Evolutionary conservation across 2,888 invertebrate genomes (phyloP).

Genomic region (Megastigmus dorsalis): DNA sequence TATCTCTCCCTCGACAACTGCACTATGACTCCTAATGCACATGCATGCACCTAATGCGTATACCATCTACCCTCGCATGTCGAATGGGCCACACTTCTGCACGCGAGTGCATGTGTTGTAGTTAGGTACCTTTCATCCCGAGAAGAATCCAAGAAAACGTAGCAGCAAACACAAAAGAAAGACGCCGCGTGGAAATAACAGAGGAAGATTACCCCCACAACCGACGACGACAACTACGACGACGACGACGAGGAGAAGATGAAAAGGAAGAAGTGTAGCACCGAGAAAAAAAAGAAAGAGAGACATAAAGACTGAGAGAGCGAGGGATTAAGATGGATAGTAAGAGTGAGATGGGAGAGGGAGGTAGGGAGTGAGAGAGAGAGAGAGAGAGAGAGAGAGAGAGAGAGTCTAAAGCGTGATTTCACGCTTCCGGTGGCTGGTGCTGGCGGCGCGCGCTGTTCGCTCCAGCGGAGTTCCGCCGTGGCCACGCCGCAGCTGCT

Average conservation of each 20-base stretch:
- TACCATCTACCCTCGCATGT: too few relatives aligned
- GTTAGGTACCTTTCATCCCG: too few relatives aligned
- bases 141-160: background rate
- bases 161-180: background rate
- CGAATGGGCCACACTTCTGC: too few relatives aligned
- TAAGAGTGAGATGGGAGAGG: background rate
- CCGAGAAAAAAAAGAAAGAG: slow-evolving; percentile 2
- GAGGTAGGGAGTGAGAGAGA: background rate
- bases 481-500: slow-evolving; percentile 20
- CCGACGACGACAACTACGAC: too few relatives aligned
- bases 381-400: background rate
- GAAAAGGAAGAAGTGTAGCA: background rate
- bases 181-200: slow-evolving; percentile 6
- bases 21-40: too few relatives aligned
- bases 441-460: background rate
- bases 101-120: too few relatives aligned
- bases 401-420: slow-evolving; percentile 48
- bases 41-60: too few relatives aligned
- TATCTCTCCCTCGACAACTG: too few relatives aligned
- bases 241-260: background rate
- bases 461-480: slow-evolving; percentile 52
- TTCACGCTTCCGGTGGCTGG: slow-evolving; percentile 50
- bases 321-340: background rate
- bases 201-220: too few relatives aligned
- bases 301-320: background rate